Evolutionary conservation across 1,140 invertebrate species (phyloP), one percentile per base, ranked within the genome.

Genomic region (Metaphire vulgaris): DNA sequence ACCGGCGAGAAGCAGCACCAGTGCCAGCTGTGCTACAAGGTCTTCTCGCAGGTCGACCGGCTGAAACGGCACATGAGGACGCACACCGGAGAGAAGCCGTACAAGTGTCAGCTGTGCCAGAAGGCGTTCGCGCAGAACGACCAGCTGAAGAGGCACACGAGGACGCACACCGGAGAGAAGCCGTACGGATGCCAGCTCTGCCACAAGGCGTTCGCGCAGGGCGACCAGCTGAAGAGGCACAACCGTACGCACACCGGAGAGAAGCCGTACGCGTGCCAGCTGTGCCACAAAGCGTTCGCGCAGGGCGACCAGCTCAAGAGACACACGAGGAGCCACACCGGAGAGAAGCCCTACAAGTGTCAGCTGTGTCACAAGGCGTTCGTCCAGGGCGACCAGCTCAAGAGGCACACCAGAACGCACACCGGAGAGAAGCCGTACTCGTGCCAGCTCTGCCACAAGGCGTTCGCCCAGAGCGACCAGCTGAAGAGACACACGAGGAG

Each of bases 221-320:
- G 96, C 82, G 94, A 97, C 82, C 86, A 97, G 16, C 88, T 98
- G 14, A 92, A 92, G 79, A 79, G 91, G 69, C 91, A 92, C 82
- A 89, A 89, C 80, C 92, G 96, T 88, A 93, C 93, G 0, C 96
- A 99, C 82, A 95, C 98, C 84, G 96, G 96, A 0, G 96, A 99
- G 86, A 98, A 98, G 84, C 98, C 95, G 86, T 98, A 93, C 88
- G 96, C 94, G 83, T 99, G 96, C 87, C 93, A 93, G 78, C 85
- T 96, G 0, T 99, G 96, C 86, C 92, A 94, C 0, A 98, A 98
- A 86, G 94, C 95, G 0, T 96, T 95, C 0, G 92, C 94, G 68
- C 95, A 94, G 0, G 90, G 93, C 67, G 90, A 95, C 0, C 95
- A 97, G 85, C 88, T 98, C 21, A 95, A 97, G 82, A 94, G 93